Evolutionary conservation across 2,888 invertebrate genomes (phyloP).

Genomic region (Plagiodera versicolora): DNA sequence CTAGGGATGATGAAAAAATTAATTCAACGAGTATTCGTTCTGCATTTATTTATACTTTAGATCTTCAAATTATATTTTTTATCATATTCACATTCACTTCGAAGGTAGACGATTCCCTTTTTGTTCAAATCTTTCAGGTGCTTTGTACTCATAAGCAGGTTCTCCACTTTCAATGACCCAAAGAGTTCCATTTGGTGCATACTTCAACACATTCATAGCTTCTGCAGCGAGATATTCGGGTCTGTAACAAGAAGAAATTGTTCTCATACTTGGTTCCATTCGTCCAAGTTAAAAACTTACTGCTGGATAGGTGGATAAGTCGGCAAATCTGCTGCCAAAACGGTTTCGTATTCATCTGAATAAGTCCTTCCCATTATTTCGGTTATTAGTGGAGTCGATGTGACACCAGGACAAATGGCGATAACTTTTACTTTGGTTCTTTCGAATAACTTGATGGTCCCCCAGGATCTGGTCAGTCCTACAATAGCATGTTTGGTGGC

Average conservation of each 20-base stretch:
- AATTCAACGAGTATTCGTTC: too few species aligned
- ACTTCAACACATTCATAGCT: conserved; percentile 43
- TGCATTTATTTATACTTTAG: too few species aligned
- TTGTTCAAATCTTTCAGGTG: conserved; percentile 21
- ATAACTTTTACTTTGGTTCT: conserved; percentile 57
- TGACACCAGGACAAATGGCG: conserved; percentile 59
- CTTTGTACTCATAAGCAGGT: conserved; percentile 44
- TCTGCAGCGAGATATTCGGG: conserved; percentile 39
- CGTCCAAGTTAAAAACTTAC: too few species aligned
- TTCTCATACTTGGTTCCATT: too few species aligned
- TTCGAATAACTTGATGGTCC: conserved; percentile 39
- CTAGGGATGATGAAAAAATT: too few species aligned
- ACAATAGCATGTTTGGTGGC: conserved; percentile 34
- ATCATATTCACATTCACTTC: conserved; percentile 7
- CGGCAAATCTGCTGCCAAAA: conserved; percentile 7
- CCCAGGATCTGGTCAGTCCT: conserved; percentile 34
- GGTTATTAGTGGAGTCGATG: conserved; percentile 50
- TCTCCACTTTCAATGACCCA: conserved; percentile 56
- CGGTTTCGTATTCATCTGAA: conserved; percentile 26
- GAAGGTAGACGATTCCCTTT: conserved; percentile 15
- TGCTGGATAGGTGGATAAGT: conserved; percentile 23
- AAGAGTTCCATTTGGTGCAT: conserved; percentile 53
- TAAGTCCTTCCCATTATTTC: conserved; percentile 32
- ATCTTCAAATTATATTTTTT: too few species aligned
- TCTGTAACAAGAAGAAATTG: too few species aligned